These are phyloP conservation scores for Petrocephalus microphthalmus DNA, from an alignment of 2,113 vertebrate genomes.

Conservation along the genomic window DNA sequence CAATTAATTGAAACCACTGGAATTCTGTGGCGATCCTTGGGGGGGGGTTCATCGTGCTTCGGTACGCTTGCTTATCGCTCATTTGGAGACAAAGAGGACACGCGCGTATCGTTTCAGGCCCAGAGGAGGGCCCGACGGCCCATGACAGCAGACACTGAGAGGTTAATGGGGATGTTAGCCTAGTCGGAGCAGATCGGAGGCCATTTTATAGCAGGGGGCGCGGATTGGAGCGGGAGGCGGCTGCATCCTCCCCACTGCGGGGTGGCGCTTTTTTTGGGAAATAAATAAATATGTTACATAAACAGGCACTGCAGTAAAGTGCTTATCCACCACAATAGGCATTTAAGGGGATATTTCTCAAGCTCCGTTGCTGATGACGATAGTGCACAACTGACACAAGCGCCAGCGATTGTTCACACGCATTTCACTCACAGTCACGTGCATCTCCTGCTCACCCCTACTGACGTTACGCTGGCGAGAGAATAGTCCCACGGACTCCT, in stretches of 20 bases:
- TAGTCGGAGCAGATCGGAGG: neutral
- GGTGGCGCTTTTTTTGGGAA: neutral
- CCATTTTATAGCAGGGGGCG: neutral
- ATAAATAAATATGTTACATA: neutral
- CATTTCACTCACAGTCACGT: neutral
- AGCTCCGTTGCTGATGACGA: too few species aligned
- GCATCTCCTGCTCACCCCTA: neutral
- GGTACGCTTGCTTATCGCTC: conserved; percentile 36
- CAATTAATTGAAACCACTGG: conserved; percentile 23
- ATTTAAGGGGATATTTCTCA: neutral
- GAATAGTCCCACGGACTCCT: neutral
- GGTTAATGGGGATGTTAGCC: conserved; percentile 32
- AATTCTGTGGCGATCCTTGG: conserved; percentile 6
- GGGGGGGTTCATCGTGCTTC: conserved; percentile 17
- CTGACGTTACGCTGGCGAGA: neutral
- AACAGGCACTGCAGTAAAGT: neutral
- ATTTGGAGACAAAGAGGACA: conserved; percentile 40
- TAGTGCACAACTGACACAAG: neutral
- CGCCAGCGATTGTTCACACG: neutral
- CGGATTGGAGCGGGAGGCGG: neutral
- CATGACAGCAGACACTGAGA: conserved; percentile 27
- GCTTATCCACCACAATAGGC: neutral
- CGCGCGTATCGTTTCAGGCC: conserved; percentile 37
- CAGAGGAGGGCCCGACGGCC: conserved; percentile 20
- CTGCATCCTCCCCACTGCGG: neutral